Percentiles rank a stretch among this genome's conserved stretches.
Conservation (phyloP, 2,888 invertebrate genomes). For the Lomographa bimaculata region DNA sequence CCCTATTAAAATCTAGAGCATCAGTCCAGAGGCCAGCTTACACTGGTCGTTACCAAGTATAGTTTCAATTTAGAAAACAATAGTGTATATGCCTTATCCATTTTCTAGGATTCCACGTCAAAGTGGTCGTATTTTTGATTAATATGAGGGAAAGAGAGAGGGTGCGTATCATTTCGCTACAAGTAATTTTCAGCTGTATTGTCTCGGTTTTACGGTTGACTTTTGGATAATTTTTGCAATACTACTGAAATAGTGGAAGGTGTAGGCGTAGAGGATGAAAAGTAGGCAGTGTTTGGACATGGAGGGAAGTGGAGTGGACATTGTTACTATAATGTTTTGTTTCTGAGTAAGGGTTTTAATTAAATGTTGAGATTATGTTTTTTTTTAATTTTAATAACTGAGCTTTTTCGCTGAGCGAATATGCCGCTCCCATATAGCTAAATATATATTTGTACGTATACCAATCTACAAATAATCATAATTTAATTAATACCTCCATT, state of each 20-base stretch:
- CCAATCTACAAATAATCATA: too few species aligned
- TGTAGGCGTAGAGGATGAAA: constrained; percentile 82
- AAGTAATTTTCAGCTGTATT: constrained; percentile 50
- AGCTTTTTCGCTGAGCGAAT: too few species aligned
- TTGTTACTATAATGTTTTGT: constrained; percentile 50
- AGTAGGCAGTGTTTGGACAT: constrained; percentile 79
- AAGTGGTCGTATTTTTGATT: constrained; percentile 82
- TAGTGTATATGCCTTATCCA: constrained; percentile 73
- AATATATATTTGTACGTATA: too few species aligned
- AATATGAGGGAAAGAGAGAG: constrained; percentile 80
- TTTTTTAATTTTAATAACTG: background rate
- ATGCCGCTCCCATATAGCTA: too few species aligned
- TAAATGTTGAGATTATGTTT: constrained; percentile 2
- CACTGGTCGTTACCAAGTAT: constrained; percentile 57
- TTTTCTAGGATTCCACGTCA: constrained; percentile 81
- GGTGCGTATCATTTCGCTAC: constrained; percentile 51
- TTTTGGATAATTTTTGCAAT: constrained; percentile 54
- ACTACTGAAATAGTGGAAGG: constrained; percentile 75
- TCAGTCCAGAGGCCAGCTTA: constrained; percentile 50
- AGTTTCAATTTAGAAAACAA: constrained; percentile 83
- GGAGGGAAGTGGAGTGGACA: constrained; percentile 63
- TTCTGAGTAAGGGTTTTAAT: background rate
- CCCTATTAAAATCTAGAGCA: too few species aligned
- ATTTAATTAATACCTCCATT: too few species aligned
- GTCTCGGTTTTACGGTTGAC: constrained; percentile 51